These are phyloP conservation scores for Procambarus clarkii DNA, from an alignment of 1,140 invertebrate species.

Conservation along the genomic window DNA sequence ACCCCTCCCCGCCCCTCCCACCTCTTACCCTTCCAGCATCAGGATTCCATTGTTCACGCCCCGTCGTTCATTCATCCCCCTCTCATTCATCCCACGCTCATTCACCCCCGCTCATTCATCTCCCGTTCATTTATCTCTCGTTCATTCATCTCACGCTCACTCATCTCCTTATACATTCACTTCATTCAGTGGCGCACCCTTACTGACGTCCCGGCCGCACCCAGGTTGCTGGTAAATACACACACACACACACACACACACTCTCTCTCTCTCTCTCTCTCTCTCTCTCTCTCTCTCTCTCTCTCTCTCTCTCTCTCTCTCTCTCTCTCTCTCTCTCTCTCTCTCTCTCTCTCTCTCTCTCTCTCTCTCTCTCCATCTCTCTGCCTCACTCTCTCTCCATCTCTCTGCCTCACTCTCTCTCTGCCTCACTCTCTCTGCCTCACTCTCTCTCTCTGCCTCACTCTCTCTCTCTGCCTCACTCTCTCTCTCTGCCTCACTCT, in stretches of 20 bases:
- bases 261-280: background rate
- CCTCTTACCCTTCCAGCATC: background rate
- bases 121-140: background rate
- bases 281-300: background rate
- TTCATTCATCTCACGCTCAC: background rate
- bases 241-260: background rate
- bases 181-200: background rate
- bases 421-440: conserved; percentile 39
- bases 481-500: too few species aligned
- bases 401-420: background rate
- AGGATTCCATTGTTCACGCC: too few species aligned
- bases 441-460: conserved; percentile 10
- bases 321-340: conserved; percentile 38
- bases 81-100: background rate
- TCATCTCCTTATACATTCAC: too few species aligned
- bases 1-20: background rate
- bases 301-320: conserved; percentile 33
- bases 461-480: too few species aligned
- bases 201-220: background rate
- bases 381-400: conserved; percentile 20
- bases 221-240: too few species aligned
- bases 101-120: background rate
- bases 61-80: background rate
- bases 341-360: conserved; percentile 41
- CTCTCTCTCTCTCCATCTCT: conserved; percentile 27